These are phyloP conservation scores for Hyaena hyaena DNA, from an alignment of 2,113 vertebrate genomes.

Conservation along the genomic window DNA sequence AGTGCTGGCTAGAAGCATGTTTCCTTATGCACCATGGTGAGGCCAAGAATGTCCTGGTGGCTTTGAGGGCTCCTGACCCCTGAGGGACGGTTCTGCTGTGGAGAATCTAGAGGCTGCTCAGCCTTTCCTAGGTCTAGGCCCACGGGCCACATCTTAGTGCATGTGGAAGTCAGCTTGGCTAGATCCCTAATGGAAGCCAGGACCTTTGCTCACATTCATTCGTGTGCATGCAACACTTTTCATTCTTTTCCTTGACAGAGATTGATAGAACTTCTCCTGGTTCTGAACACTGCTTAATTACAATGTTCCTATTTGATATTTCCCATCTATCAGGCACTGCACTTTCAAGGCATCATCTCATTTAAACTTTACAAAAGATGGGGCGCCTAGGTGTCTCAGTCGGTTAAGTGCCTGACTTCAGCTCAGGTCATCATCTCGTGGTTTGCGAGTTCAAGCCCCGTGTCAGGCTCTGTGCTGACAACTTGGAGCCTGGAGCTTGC, in stretches of 20 bases:
- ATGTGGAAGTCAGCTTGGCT: background rate
- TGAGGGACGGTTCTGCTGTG: fast-evolving
- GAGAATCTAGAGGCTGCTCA: background rate
- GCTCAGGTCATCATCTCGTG: no score
- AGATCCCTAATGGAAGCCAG: background rate
- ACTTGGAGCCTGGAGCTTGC: no score
- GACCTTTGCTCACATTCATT: background rate
- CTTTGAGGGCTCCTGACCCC: background rate
- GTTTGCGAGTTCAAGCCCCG: no score
- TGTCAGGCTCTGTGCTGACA: no score
- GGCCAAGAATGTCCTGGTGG: background rate
- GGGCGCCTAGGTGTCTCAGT: no score
- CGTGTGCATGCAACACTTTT: background rate
- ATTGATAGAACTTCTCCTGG: background rate
- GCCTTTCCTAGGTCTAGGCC: background rate
- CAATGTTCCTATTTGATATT: background rate
- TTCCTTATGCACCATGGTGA: background rate
- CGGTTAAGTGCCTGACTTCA: no score
- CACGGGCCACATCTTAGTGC: background rate
- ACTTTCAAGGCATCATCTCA: background rate
- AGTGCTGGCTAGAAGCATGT: background rate
- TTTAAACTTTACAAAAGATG: slow-evolving; percentile 18
- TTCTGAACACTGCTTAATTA: background rate
- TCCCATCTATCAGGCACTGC: background rate
- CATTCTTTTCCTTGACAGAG: background rate